Evolutionary conservation across 2,888 invertebrate species (phyloP), one percentile per base, ranked within the genome.

Genomic region (Colletes collaris): DNA sequence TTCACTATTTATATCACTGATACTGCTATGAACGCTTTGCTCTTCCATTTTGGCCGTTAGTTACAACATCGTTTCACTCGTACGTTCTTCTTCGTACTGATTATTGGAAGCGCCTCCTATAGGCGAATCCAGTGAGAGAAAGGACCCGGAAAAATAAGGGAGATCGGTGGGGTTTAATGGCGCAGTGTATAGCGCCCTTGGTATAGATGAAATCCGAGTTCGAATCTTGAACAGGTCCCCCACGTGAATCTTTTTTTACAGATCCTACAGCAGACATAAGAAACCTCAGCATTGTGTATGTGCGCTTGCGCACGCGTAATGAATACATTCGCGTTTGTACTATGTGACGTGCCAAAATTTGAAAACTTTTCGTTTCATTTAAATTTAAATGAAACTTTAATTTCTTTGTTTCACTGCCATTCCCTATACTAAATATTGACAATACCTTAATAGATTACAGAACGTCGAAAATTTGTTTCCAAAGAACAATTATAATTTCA

Each of bases 1-100:
- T 88, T 93, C 93, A 92, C 92, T 93, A 93, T 93, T 93, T 92
- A 93, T 92, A 92, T 93, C 93, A 89, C 92, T 92, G 90, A 91
- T 92, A 90, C 92, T 92, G 89, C 92, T 91, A 87, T 92, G 91
- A 89, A 92, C 91, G 89, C 91, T 92, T 88, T 89, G 92, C 90
- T 92, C 93, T 91, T 93, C 93, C 93, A 93, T 93, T 92, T 93
- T 92, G 92, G 91, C 91, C 88, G 89, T 86, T 86, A 87, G 90
- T 92, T 92, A 91, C 90, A 90, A 89, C 87, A 90, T 90, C 89
- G 87, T 86, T 82, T 86, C 83, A 64, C 76, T 73, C 66, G 73
- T 78, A 80, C 69, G 63, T 79, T 66, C 75, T 66, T 76, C 79
- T 84, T 81, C 65, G 79, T 74, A 78, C 77, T 78, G 63, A 77